Percentiles rank a stretch among this genome's conserved stretches.
phyloP scores from a whole-genome alignment of 2,888 invertebrate species.

The Metacarcinus magister region DNA sequence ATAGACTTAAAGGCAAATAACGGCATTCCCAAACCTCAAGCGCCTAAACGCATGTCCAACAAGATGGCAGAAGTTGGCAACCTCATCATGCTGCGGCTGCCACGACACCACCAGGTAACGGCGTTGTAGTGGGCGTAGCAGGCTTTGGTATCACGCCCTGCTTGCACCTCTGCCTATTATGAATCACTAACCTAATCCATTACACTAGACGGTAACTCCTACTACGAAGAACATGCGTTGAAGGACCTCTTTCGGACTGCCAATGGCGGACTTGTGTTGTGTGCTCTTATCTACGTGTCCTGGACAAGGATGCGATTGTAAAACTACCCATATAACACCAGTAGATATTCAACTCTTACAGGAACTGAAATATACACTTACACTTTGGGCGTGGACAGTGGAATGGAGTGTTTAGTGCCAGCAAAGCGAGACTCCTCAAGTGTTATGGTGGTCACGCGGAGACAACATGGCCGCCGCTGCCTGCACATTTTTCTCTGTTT shows the following conservation, averaged over 20 bases:
- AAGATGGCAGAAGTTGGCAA: slow-evolving; percentile 31
- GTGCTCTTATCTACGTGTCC: background rate
- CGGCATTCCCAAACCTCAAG: background rate
- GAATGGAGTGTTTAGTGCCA: background rate
- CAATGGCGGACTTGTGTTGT: background rate
- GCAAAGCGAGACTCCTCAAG: background rate
- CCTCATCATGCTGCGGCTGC: background rate
- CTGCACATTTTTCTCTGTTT: background rate
- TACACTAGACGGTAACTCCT: background rate
- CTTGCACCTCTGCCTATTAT: background rate
- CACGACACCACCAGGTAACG: background rate
- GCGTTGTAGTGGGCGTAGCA: background rate
- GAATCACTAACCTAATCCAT: background rate
- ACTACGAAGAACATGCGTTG: background rate
- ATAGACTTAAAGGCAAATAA: background rate
- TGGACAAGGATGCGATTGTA: background rate
- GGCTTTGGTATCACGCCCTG: background rate
- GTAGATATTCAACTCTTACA: background rate
- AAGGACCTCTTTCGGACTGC: background rate
- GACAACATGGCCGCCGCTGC: slow-evolving; percentile 7
- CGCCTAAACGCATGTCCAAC: background rate
- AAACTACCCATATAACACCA: background rate
- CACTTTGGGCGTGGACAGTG: background rate
- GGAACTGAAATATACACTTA: background rate
- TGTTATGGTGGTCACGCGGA: slow-evolving; percentile 35